Conservation (phyloP, 2,113 vertebrate species). For the Callaeas wilsoni region DNA sequence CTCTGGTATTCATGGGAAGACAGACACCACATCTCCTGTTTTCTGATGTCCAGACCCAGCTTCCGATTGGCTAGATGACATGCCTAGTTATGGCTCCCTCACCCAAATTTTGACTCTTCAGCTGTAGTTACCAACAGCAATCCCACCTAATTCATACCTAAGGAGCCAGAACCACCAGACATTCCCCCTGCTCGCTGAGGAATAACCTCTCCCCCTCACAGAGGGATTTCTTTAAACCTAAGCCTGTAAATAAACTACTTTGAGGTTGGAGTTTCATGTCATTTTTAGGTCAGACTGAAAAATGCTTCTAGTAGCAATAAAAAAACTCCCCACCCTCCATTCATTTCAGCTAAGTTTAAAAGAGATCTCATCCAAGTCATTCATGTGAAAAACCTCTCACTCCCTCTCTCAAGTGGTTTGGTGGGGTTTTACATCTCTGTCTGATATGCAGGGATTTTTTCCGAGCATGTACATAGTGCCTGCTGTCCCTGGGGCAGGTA, state of each 20-base stretch:
- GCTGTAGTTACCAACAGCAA: background rate
- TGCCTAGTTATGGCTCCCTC: background rate
- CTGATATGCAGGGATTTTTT: background rate
- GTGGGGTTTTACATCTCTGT: background rate
- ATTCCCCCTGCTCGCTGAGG: background rate
- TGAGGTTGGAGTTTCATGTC: background rate
- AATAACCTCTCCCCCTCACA: background rate
- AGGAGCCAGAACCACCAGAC: background rate
- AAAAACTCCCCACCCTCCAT: background rate
- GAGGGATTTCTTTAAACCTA: background rate
- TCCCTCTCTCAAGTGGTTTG: background rate
- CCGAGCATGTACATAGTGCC: accelerated
- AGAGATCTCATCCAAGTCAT: background rate
- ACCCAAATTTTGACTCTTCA: background rate
- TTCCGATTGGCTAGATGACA: accelerated
- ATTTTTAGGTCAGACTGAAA: background rate
- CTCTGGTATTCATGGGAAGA: background rate
- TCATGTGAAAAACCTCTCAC: background rate
- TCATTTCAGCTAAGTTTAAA: background rate
- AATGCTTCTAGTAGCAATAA: background rate
- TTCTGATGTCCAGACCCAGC: background rate
- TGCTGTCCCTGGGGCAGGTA: background rate
- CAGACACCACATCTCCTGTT: background rate
- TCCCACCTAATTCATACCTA: background rate
- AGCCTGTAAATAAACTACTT: background rate